phyloP scores from a whole-genome alignment of 2,797 vertebrate genomes.

The Masticophis lateralis region DNA sequence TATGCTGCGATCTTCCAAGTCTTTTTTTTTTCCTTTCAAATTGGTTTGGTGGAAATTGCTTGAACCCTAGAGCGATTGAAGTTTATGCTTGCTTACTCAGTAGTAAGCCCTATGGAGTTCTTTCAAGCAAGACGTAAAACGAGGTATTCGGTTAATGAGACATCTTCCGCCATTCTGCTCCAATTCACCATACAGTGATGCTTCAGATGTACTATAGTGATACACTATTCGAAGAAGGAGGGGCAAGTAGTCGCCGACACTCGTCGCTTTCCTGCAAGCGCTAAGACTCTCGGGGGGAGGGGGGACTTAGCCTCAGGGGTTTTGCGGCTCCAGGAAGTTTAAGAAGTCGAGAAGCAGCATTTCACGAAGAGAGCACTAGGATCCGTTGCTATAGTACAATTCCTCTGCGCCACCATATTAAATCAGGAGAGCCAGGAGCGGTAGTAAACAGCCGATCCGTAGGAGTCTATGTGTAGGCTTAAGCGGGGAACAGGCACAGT shows the following conservation, averaged over 20 bases:
- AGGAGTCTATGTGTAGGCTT: neutral
- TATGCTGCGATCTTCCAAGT: neutral
- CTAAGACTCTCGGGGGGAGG: neutral
- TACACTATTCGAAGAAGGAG: too few species aligned
- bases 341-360: neutral
- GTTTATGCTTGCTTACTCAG: neutral
- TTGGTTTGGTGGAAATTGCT: neutral
- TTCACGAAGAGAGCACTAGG: neutral
- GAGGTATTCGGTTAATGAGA: neutral
- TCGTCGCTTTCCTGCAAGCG: neutral
- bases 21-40: neutral
- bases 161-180: neutral
- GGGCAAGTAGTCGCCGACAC: neutral
- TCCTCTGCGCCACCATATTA: neutral
- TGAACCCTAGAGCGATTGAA: neutral
- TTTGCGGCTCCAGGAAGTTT: neutral
- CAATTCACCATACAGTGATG: neutral
- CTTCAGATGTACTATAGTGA: neutral
- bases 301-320: neutral
- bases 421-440: neutral
- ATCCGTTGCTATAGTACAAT: conserved; percentile 9
- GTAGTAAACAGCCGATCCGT: neutral
- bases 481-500: neutral
- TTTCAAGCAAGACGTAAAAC: neutral
- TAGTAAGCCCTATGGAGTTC: neutral